phyloP scores from a whole-genome alignment of 35 echinoderm and acorn worm genomes.

The Amphiura filiformis region DNA sequence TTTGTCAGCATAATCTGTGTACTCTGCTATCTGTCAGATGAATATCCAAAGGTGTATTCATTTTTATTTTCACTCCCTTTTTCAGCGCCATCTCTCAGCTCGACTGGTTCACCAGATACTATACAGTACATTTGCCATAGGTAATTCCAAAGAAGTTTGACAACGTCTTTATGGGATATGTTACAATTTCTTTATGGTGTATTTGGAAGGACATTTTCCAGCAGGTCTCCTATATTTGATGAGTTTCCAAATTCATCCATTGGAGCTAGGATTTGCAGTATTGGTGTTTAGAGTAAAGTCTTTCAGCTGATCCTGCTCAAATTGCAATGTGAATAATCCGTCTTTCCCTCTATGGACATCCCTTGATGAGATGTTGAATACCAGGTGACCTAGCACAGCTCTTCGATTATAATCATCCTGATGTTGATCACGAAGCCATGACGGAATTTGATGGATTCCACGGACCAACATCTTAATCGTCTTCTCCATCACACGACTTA shows the following conservation, averaged over 20 bases:
- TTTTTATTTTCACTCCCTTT: neutral
- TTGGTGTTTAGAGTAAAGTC: slow-evolving; percentile 43
- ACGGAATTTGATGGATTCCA: slow-evolving; percentile 12
- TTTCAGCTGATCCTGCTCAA: slow-evolving; percentile 15
- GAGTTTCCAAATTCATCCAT: slow-evolving; percentile 25
- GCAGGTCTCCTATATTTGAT: neutral
- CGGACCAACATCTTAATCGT: neutral
- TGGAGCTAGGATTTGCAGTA: slow-evolving; percentile 33
- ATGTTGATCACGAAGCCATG: neutral
- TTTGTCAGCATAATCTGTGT: slow-evolving; percentile 14
- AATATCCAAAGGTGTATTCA: slow-evolving; percentile 30
- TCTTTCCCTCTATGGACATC: slow-evolving; percentile 20
- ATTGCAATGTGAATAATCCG: slow-evolving; percentile 15
- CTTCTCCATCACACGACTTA: slow-evolving; percentile 37
- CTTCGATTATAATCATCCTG: neutral
- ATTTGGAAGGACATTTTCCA: slow-evolving; percentile 29
- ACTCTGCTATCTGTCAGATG: neutral
- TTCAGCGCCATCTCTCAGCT: neutral
- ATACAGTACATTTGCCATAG: slow-evolving; percentile 22
- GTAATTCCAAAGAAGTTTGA: neutral
- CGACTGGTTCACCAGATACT: neutral
- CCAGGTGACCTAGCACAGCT: neutral
- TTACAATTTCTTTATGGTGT: neutral
- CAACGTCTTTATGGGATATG: neutral
- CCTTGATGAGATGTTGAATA: slow-evolving; percentile 15